These are phyloP conservation scores for Tarsius wallacei DNA, from an alignment of 2,797 vertebrate genomes.

Conservation along the genomic window DNA sequence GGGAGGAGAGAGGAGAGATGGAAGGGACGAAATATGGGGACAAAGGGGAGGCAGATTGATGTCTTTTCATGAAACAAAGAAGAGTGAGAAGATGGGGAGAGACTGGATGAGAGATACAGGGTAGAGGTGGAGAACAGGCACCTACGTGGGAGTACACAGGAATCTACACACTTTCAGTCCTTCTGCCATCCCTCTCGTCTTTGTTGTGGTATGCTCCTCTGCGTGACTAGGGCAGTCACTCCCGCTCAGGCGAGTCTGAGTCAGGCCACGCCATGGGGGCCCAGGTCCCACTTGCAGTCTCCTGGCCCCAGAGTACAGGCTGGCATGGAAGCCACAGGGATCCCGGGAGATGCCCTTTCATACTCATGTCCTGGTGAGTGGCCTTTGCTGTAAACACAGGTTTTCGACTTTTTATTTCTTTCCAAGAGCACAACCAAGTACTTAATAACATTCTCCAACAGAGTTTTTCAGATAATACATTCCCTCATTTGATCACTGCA, in stretches of 20 bases:
- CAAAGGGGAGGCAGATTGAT: not conserved
- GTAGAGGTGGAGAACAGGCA: not conserved
- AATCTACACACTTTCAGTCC: not conserved
- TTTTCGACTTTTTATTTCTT: slow-evolving; percentile 42
- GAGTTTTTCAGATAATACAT: slow-evolving; percentile 45
- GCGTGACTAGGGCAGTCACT: not conserved
- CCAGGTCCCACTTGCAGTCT: not conserved
- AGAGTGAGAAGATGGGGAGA: not conserved
- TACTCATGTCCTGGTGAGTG: not conserved
- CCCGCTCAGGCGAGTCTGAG: not conserved
- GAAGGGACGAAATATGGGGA: not conserved
- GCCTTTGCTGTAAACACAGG: slow-evolving; percentile 45
- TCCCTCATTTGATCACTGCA: not conserved
- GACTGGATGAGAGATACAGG: not conserved
- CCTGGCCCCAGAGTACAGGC: not conserved
- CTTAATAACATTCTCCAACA: not conserved
- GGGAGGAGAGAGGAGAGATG: not conserved
- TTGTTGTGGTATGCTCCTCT: not conserved
- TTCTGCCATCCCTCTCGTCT: not conserved
- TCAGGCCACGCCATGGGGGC: not conserved
- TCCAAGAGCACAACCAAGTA: not conserved
- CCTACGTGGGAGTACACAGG: not conserved
- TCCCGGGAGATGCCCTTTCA: not conserved
- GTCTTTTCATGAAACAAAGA: slow-evolving; percentile 14
- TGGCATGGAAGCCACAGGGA: not conserved